A percentile compares a stretch with the other conserved stretches of the same genome.
These are phyloP conservation scores for Xyrichtys novacula DNA, from an alignment of 2,797 vertebrate species.

Conservation along the genomic window DNA sequence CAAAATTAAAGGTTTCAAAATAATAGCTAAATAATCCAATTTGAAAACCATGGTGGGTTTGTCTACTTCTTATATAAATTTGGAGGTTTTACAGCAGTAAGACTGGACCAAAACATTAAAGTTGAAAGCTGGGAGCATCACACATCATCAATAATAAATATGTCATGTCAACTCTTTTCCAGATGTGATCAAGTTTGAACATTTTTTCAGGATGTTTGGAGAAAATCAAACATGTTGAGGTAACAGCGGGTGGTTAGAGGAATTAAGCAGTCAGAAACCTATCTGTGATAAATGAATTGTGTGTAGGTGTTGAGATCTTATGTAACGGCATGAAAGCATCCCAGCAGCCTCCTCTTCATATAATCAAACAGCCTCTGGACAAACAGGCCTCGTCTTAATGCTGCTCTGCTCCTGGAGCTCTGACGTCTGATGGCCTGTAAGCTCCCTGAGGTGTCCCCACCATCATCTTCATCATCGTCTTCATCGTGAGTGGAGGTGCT, in stretches of 20 bases:
- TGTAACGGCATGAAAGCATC: slow-evolving; percentile 2
- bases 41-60: no score
- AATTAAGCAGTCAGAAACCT: not conserved
- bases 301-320: slow-evolving; percentile 23
- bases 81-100: no score
- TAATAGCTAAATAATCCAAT: no score
- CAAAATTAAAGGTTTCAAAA: no score
- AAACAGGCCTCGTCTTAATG: not conserved
- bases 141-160: no score
- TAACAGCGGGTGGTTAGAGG: not conserved
- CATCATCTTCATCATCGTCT: slow-evolving; percentile 16
- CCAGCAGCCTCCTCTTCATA: not conserved
- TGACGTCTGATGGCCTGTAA: slow-evolving; percentile 31
- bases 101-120: no score
- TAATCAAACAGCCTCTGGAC: slow-evolving; percentile 10
- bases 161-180: no score
- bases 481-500: slow-evolving; percentile 43
- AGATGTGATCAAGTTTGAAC: no score
- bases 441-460: slow-evolving; percentile 18
- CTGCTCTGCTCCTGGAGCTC: slow-evolving; percentile 7
- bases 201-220: no score
- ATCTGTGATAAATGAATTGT: not conserved
- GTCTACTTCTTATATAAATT: no score
- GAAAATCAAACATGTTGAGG: no score
- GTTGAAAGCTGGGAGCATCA: no score